Percentiles rank a stretch among this genome's conserved stretches.
These are phyloP conservation scores for Hypothenemus hampei DNA, from an alignment of 1,140 invertebrate genomes.

Conservation along the genomic window DNA sequence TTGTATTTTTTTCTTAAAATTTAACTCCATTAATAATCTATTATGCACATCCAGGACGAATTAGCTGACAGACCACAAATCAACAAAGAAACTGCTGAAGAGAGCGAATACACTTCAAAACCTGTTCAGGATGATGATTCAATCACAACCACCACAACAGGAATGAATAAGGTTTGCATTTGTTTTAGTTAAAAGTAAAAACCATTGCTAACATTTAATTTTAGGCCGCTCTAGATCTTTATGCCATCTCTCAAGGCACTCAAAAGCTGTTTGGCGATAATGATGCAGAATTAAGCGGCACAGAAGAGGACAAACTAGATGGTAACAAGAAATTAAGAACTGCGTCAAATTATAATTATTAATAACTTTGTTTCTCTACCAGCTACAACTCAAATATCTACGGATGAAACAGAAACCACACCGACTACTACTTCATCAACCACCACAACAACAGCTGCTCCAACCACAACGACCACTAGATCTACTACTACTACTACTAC, in stretches of 20 bases:
- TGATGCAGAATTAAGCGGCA: conserved; percentile 19
- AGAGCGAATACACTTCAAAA: too few relatives aligned
- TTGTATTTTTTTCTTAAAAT: too few relatives aligned
- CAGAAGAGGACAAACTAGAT: conserved; percentile 21
- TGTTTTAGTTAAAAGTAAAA: too few relatives aligned
- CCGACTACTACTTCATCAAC: conserved; percentile 54
- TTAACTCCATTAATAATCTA: too few relatives aligned
- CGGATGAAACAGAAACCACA: conserved; percentile 45
- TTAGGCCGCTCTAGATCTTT: conserved; percentile 70
- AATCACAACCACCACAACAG: conserved; percentile 5
- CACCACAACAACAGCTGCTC: conserved; percentile 49
- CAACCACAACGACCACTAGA: conserved; percentile 49
- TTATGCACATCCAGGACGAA: conserved; percentile 12
- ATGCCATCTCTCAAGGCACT: conserved; percentile 69
- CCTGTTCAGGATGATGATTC: conserved; percentile 23
- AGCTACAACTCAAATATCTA: conserved; percentile 41
- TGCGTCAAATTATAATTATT: neutral
- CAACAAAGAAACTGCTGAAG: conserved; percentile 7
- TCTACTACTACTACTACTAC: conserved; percentile 49
- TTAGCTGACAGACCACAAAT: conserved; percentile 5
- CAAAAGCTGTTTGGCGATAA: conserved; percentile 64
- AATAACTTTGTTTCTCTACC: conserved; percentile 28
- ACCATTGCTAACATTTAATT: conserved; percentile 3
- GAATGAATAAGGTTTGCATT: conserved; percentile 20
- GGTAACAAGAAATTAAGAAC: conserved; percentile 4